Base-by-base conservation (phyloP, 2,113 vertebrate species). In the Colius striatus region DNA sequence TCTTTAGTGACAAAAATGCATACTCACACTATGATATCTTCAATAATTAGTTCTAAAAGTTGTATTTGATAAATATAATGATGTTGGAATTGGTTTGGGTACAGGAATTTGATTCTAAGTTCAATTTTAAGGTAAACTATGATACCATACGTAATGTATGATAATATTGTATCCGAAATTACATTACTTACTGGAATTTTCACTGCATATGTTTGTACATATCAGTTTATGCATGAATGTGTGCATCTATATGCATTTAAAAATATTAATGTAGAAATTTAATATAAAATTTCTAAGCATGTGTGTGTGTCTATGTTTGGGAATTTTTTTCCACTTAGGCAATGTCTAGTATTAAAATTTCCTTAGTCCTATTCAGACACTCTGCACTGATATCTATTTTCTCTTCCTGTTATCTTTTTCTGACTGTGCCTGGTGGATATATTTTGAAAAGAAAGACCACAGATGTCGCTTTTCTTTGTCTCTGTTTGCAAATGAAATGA, bases 321-420 rank as follows among this genome's bases (percentile, higher is more conserved):
- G 16, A 20, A 13, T 1, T 61, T 68, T 63, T 54, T 73, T 63
- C 48, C 0, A 8, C 10, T 63, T 81, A 16, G 16, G 13, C 8
- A 41, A 60, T 38, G 6, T 34, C 22, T 75, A 68, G 3, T 57
- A 68, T 68, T 79, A 45, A 41, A 45, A 12, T 57, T 16, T 61
- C 21, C 0, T 2, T 41, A 73, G 61, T 4, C 60, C 84, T 17
- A 27, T 89, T 67, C 36, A 43, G 7, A 29, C 3, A 1, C 8
- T 7, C 65, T 91, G 68, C 23, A 36, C 19, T 45, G 63, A 55
- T 48, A 22, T 19, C 22, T 67, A 8, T 74, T 86, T 86, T 96
- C 50, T 92, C 58, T 94, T 97, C 92, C 72, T 92, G 27, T 91
- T 95, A 95, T 88, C 21, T 65, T 92, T 61, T 85, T 63, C 55